phyloP scores from a whole-genome alignment of 2,113 vertebrate genomes.

The Aptenodytes forsteri region DNA sequence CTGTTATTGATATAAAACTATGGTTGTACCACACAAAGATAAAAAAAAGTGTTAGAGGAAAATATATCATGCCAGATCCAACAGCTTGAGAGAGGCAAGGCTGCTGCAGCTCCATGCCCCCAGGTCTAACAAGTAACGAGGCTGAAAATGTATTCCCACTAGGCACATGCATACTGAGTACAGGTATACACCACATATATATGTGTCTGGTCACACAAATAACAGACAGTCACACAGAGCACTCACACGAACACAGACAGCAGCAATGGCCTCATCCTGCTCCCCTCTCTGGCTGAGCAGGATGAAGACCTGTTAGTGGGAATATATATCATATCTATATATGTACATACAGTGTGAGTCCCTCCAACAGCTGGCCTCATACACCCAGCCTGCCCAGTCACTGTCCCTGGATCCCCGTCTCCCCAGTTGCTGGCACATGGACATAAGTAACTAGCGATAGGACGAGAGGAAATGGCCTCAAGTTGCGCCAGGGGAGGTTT shows the following conservation, averaged over 20 bases:
- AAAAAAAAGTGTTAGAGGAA: background rate
- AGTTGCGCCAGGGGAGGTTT: no score
- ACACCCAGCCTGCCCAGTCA: background rate
- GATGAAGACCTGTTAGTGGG: background rate
- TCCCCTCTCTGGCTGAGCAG: background rate
- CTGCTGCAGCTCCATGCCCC: background rate
- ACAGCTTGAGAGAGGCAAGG: background rate
- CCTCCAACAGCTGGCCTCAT: background rate
- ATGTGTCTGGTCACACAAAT: background rate
- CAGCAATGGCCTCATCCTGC: background rate
- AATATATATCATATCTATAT: background rate
- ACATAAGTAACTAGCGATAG: no score
- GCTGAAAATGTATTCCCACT: background rate
- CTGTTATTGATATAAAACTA: background rate
- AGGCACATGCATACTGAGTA: background rate
- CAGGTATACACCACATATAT: background rate
- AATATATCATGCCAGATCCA: background rate
- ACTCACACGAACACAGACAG: background rate
- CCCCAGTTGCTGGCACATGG: background rate
- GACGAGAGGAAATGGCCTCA: no score
- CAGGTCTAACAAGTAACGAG: background rate
- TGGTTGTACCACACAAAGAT: background rate
- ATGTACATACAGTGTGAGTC: background rate
- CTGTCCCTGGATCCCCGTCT: background rate
- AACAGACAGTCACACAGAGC: background rate